Evolutionary conservation across 1,140 invertebrate species (phyloP).

Genomic region (Leptinotarsa undecemlineata): DNA sequence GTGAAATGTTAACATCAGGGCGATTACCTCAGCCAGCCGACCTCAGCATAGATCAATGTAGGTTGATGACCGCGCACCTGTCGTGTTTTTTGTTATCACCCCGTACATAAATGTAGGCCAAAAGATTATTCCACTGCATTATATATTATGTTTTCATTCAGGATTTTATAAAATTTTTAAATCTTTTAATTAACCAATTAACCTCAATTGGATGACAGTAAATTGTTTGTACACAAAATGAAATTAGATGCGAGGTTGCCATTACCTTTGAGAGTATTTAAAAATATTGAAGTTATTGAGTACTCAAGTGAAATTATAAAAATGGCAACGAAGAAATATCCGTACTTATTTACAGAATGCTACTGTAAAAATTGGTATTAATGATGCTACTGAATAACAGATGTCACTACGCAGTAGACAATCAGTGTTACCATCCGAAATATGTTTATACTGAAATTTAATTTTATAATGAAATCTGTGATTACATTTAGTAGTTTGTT

Average conservation of each 20-base stretch:
- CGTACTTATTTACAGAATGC: no score
- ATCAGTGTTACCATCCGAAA: no score
- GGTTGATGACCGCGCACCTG: constrained; percentile 51
- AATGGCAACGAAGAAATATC: background rate
- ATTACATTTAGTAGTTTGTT: no score
- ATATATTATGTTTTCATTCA: background rate
- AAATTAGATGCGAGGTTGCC: constrained; percentile 21
- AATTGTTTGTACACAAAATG: constrained; percentile 24
- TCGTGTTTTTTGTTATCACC: constrained; percentile 15
- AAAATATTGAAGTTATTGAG: no score
- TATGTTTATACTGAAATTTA: no score
- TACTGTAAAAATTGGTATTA: no score
- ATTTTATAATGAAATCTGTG: no score
- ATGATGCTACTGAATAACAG: no score
- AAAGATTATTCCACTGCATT: background rate
- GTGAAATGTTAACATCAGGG: constrained; percentile 13
- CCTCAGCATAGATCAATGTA: constrained; percentile 46
- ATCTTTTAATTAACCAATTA: constrained; percentile 19
- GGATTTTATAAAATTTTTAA: background rate
- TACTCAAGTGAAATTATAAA: background rate
- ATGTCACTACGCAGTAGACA: no score
- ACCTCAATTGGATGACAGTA: constrained; percentile 28
- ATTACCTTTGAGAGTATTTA: no score
- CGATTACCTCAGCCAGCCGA: constrained; percentile 13
- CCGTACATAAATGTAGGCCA: constrained; percentile 3